These are phyloP conservation scores for Astreopora myriophthalma DNA, from an alignment of 64 coral and sea anemone genomes.

Conservation along the genomic window DNA sequence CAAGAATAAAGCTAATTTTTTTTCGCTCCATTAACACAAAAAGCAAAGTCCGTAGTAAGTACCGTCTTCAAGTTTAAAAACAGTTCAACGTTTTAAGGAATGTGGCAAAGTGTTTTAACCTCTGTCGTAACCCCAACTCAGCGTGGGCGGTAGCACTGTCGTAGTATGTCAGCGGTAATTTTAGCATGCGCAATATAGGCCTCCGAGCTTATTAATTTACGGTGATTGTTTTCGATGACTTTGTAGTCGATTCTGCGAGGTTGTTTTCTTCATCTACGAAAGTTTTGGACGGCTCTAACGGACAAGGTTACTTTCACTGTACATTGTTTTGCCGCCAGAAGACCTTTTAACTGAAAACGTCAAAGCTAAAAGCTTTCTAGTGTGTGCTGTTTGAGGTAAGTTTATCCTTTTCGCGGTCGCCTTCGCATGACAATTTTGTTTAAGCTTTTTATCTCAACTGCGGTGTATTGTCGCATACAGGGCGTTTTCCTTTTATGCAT, in stretches of 20 bases:
- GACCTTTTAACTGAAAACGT: neutral
- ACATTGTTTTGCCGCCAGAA: neutral
- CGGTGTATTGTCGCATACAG: neutral
- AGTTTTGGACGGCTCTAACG: neutral
- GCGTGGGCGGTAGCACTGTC: neutral
- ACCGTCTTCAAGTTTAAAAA: no score
- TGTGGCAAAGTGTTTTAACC: no score
- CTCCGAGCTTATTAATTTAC: conserved; percentile 32
- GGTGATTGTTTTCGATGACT: conserved; percentile 31
- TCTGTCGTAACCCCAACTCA: no score
- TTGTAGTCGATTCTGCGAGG: neutral
- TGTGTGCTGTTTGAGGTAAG: conserved; percentile 10
- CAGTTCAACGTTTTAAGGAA: no score
- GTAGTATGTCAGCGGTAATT: conserved; percentile 4
- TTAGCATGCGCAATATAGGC: conserved; percentile 4
- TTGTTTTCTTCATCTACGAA: conserved; percentile 17
- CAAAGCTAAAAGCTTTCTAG: neutral
- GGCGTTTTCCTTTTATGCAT: neutral
- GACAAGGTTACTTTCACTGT: neutral
- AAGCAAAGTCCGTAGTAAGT: no score
- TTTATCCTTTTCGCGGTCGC: neutral
- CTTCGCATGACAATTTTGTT: conserved; percentile 21
- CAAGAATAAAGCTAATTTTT: no score
- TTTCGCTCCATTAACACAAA: no score
- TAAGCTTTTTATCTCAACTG: conserved; percentile 27